Conservation (phyloP, 2,797 vertebrate genomes). For the Spinus olivaceus region DNA sequence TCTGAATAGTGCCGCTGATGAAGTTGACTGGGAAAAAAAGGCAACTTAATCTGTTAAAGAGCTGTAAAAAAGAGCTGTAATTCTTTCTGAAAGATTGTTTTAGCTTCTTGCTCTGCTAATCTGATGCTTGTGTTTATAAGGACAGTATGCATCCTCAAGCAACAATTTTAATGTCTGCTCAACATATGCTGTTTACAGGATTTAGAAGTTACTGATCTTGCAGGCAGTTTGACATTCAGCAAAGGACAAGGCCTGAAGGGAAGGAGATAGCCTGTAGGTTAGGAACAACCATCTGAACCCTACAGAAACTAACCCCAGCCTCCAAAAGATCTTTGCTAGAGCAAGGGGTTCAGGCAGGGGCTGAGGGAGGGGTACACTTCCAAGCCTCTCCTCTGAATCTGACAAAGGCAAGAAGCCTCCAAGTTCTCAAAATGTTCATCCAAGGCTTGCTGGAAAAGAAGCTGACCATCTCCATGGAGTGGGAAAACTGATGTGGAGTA, state of each 20-base stretch:
- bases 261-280: neutral
- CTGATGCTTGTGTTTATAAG: constrained; percentile 1
- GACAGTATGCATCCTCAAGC: neutral
- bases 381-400: neutral
- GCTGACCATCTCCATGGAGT: neutral
- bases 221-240: neutral
- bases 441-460: neutral
- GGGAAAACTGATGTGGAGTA: neutral
- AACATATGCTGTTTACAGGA: neutral
- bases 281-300: neutral
- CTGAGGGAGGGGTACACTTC: neutral
- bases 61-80: neutral
- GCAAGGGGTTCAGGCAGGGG: neutral
- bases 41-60: neutral
- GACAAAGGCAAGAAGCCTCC: neutral
- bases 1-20: neutral
- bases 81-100: constrained; percentile 18
- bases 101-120: constrained; percentile 9
- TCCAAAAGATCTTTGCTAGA: neutral
- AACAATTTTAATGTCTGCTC: neutral
- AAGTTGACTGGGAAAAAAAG: neutral
- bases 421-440: neutral
- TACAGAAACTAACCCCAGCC: neutral
- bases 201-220: neutral
- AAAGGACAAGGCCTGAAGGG: neutral